Evolutionary conservation across 2,113 vertebrate species (phyloP), one percentile per base, ranked within the genome.

Genomic region (Micronisus gabar): DNA sequence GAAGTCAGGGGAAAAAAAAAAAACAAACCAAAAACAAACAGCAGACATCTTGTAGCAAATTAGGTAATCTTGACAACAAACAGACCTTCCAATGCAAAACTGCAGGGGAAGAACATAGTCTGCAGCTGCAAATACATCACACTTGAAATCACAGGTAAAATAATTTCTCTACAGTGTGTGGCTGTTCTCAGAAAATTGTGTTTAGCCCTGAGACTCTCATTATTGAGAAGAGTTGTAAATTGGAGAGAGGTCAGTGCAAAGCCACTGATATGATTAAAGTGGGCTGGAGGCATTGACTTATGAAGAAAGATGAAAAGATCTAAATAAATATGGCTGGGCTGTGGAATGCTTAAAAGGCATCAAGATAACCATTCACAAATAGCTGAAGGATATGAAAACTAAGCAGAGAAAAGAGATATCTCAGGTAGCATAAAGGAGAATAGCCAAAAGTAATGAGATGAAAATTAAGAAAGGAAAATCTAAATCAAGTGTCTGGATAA

Each of bases 251-350:
- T 95, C 94, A 95, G 52, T 73, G 75, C 72, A 96, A 92, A 94
- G 87, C 86, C 91, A 85, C 74, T 47, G 85, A 81, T 93, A 96
- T 65, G 93, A 97, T 96, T 95, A 94, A 97, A 96, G 93, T 67
- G 68, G 91, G 61, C 78, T 97, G 92, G 93, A 96, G 82, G 91
- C 95, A 71, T 18, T 95, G 92, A 86, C 85, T 94, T 96, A 80
- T 9, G 55, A 89, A 95, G 73, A 80, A 95, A 88, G 90, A 96
- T 88, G 40, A 90, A 97, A 95, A 80, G 74, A 93, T 95, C 85
- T 90, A 97, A 94, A 95, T 91, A 95, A 97, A 96, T 45, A 79
- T 32, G 75, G 53, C 79, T 50, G 59, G 75, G 45, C 75, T 90
- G n/a, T 34, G 59, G 50, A 86, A 94, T 53, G 40, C 58, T 93